Base-by-base conservation (phyloP, 2,888 invertebrate species). In the Lithophane leautieri region DNA sequence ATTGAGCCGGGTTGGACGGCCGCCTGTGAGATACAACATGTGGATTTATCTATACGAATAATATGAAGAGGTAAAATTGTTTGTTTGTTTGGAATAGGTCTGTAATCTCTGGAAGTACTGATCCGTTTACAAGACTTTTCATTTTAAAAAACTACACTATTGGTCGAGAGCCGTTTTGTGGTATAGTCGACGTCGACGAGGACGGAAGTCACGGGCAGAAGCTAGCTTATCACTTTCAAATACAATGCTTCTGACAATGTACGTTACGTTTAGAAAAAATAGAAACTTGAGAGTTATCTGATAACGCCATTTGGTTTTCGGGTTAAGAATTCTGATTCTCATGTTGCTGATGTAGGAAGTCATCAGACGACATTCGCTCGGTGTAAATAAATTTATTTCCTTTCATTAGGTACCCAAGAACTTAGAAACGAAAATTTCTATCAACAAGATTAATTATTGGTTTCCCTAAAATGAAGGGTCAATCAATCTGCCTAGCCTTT, bases 1-100 rank as follows among this genome's bases (percentile, higher is more conserved):
- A 99, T 99, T 0, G 99, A 99, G 22, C 99, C 99, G 0, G 99
- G 99, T 93, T 99, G 99, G 0, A 99, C 99, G 4, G 99, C 98
- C 8, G 99, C 98, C 97, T 98, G 97, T 12, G 60, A 60, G 19
- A 60, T 60, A 19, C 28, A 16, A 60, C 28, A 34, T 34, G 22
- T 50, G 4, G 42, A 34, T 60, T 28, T 60, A 34, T 60, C 11
- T 1, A 28, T 19, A 50, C 22, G 8, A 22, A 50, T 50, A 22
- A 19, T 50, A 50, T 50, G 22, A 58, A 58, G 25, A 58, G 58
- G 9, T 58, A 28, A 28, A 8, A 25, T 58, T 58, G 25, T 58
- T 25, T 25, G 25, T 22, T 52, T 22, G n/a, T 56, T 52, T 52
- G 56, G 25, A 28, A 28, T 28, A 28, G 28, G 28, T 28, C 28